Evolutionary conservation across 2,797 vertebrate species (phyloP), one percentile per base, ranked within the genome.

Genomic region (Sebastes hubbsi): DNA sequence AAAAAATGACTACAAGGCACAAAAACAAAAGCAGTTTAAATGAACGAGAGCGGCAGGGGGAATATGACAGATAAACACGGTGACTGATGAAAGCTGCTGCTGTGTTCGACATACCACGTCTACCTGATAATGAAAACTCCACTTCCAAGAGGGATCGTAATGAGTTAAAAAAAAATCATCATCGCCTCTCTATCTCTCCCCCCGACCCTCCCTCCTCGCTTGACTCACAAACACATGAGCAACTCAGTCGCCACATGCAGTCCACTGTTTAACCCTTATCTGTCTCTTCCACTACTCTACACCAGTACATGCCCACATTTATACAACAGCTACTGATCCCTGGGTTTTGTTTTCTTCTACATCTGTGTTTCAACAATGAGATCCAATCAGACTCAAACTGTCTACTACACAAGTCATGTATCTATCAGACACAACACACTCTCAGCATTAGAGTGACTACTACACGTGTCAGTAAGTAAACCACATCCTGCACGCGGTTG

Each of bases 201-300:
- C 60, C 46, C 1, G 16, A 61, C 71, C 63, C 82, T 69, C 79
- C 81, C 66, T 77, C 54, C 36, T 38, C 36, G 63, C 81, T 88
- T 93, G 89, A 92, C 88, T 91, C 92, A 92, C 81, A 74, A 84
- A 91, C 92, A 91, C 94, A 94, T 90, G 91, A 94, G 92, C 81
- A 69, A 74, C 82, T 88, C 89, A 91, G 81, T 69, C 75, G 2
- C 76, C 66, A 46, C 76, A 86, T 84, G 80, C 67, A 46, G 85
- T 75, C 55, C 63, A 68, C 60, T 5, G 22, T 83, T 93, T 89
- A 92, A 93, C 90, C 82, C 87, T 77, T 67, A 38, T 88, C 71
- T 38, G 4, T 32, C 84, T 66, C 65, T 24, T 72, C 73, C 70
- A 38, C n/a, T 71, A 7, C 59, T 63, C 64, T 27, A 70, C 32